phyloP scores from a whole-genome alignment of 2,797 vertebrate species.

The Morelia viridis region DNA sequence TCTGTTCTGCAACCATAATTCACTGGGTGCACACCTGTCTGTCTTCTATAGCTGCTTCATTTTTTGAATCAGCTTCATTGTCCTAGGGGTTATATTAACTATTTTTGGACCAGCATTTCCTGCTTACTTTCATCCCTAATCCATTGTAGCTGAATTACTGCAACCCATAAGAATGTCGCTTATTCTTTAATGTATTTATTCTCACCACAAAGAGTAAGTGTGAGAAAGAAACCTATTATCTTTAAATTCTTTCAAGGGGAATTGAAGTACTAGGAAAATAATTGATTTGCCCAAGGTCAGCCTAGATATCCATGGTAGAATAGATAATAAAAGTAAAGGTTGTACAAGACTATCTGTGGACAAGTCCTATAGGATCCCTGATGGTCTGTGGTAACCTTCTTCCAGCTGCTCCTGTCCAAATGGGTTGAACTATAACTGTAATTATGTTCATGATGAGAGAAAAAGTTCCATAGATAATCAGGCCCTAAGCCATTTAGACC shows the following conservation, averaged over 20 bases:
- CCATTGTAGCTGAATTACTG: constrained; percentile 9
- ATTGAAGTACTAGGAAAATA: neutral
- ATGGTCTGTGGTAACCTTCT: neutral
- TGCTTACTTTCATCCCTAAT: neutral
- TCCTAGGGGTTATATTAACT: neutral
- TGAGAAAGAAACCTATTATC: constrained; percentile 17
- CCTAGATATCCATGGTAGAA: neutral
- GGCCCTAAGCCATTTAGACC: neutral
- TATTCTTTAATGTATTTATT: constrained; percentile 17
- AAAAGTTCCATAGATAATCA: neutral
- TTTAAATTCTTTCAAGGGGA: neutral
- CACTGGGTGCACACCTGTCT: neutral
- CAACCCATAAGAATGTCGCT: constrained; percentile 1
- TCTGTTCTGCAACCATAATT: neutral
- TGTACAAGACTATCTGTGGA: neutral
- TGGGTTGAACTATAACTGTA: neutral
- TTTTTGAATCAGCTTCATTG: neutral
- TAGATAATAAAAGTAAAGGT: neutral
- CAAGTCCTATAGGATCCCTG: neutral
- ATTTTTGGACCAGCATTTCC: neutral
- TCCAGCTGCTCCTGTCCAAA: neutral
- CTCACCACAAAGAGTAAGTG: neutral
- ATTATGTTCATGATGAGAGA: neutral
- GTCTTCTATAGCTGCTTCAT: neutral
- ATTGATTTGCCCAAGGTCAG: constrained; percentile 12